Conservation (phyloP, 2,888 invertebrate genomes). For the Philonicus albiceps region DNA sequence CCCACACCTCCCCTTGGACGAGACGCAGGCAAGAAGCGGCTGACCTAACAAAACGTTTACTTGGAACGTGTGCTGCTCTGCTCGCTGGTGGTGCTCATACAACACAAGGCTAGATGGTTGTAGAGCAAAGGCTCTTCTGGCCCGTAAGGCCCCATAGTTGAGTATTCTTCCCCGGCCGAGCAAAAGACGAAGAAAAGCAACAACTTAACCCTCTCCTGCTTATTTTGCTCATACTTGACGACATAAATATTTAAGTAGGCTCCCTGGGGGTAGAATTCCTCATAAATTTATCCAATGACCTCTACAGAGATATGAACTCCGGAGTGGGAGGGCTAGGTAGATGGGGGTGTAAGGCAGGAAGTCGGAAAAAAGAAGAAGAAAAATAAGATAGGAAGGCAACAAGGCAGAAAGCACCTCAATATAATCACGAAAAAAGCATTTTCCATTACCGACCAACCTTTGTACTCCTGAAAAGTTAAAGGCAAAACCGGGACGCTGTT, state of each 20-base stretch:
- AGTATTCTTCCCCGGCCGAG: neutral
- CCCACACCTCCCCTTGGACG: neutral
- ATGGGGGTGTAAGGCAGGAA: neutral
- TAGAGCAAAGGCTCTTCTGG: neutral
- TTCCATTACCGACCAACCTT: neutral
- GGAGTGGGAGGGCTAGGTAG: neutral
- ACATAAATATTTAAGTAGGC: slow-evolving; percentile 37
- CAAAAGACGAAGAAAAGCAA: slow-evolving; percentile 2
- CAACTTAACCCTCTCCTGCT: slow-evolving; percentile 27
- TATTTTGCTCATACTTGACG: slow-evolving; percentile 32
- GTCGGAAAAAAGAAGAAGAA: neutral
- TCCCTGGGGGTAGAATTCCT: slow-evolving; percentile 24
- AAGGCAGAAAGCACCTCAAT: slow-evolving; percentile 5
- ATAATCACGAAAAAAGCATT: slow-evolving; percentile 23
- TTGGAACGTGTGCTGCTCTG: neutral
- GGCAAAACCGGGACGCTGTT: neutral
- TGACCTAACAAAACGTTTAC: slow-evolving; percentile 11
- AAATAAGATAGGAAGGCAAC: neutral
- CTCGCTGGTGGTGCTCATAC: neutral
- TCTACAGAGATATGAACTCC: slow-evolving; percentile 20
- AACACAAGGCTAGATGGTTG: neutral
- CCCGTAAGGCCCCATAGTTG: neutral
- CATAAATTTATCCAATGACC: slow-evolving; percentile 36
- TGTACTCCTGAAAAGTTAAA: neutral
- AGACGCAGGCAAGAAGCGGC: neutral